Evolutionary conservation across 2,797 vertebrate genomes (phyloP), one percentile per base, ranked within the genome.

Genomic region (Esox lucius): DNA sequence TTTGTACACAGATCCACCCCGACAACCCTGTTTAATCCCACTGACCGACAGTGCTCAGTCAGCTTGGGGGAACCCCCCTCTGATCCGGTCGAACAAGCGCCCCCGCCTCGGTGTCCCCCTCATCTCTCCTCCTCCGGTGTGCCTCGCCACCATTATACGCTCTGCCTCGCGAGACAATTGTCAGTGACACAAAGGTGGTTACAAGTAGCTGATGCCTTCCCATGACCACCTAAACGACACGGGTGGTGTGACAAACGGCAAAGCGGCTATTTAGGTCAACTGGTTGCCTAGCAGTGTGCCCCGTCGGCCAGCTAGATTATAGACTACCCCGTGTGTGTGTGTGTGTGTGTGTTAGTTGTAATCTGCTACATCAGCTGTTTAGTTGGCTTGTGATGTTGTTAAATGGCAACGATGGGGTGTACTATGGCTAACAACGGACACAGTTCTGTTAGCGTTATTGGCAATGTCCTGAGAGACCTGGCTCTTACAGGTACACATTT

Each of bases 1-100:
- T 42, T 69, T 72, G 67, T 74, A 76, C 84, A 24, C 86, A 84
- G 72, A 84, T 87, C 88, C 88, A 83, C 88, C 80, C 89, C 90
- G 90, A 94, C 91, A 92, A 91, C 89, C 90, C 89, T 80, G 84
- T 91, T 59, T 94, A 93, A 94, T 94, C 93, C 92, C 81, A 85
- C 77, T 86, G 87, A 84, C 88, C 88, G 90, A 90, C 89, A 87
- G 82, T 87, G 84, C 88, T 89, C 86, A 82, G 87, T 88, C 89
- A 87, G 88, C 89, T 90, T n/a, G n/a, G 87, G 85, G 82, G 86
- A 86, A 82, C 85, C 86, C 88, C 87, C 22, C 1, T 46, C 42
- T 11, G 3, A 59, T 59, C 86, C 85, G 83, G 91, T 88, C 87
- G 90, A 89, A 85, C 80, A 81, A 84, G 75, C 71, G 42, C 26